Conservation (phyloP, 2,888 invertebrate genomes). For the Anticlea derivata region DNA sequence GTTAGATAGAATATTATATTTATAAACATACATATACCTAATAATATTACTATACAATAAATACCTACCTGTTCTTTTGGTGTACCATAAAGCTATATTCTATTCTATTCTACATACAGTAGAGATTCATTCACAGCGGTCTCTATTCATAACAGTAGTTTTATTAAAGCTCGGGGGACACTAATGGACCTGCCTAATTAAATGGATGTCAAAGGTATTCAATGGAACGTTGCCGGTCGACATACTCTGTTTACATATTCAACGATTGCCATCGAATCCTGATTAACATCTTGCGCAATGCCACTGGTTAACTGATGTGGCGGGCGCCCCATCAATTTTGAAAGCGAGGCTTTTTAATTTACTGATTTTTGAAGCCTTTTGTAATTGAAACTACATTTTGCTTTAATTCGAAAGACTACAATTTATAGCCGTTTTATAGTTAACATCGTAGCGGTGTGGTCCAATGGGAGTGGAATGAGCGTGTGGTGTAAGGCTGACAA, state of each 20-base stretch:
- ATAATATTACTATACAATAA: no score
- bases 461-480: conserved; percentile 11
- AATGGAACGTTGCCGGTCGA: conserved; percentile 21
- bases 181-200: conserved; percentile 69
- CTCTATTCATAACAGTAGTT: conserved; percentile 59
- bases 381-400: conserved; percentile 28
- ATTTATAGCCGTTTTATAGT: conserved; percentile 29
- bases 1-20: no score
- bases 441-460: conserved; percentile 24
- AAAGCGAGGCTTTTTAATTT: conserved; percentile 19
- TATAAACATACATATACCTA: no score
- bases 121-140: conserved; percentile 38
- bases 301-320: conserved; percentile 31
- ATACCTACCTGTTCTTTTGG: no score
- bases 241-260: conserved; percentile 43
- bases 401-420: conserved; percentile 29
- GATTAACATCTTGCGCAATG: conserved; percentile 41
- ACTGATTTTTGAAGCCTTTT: conserved; percentile 4
- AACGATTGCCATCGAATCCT: conserved; percentile 49
- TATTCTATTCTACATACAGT: no score
- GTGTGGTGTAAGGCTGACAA: conserved; percentile 6
- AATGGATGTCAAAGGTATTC: conserved; percentile 54
- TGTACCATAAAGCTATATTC: no score
- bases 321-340: conserved; percentile 7
- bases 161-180: conserved; percentile 55